phyloP scores from a whole-genome alignment of 2,113 vertebrate genomes.

The Lepisosteus osseus region DNA sequence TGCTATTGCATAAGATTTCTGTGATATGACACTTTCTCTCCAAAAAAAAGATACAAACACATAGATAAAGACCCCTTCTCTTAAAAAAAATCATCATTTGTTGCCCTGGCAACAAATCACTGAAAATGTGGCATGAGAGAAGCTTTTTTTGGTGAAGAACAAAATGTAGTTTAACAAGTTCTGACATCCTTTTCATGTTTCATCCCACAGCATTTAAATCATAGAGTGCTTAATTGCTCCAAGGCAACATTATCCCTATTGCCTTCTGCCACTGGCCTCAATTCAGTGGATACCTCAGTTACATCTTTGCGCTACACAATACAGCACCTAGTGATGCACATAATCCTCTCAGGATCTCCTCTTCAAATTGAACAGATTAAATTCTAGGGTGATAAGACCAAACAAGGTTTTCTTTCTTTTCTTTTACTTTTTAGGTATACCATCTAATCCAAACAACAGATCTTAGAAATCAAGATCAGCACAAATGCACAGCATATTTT shows the following conservation, averaged over 20 bases:
- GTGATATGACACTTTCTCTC: neutral
- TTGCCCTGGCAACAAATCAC: slow-evolving; percentile 20
- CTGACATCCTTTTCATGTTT: slow-evolving; percentile 38
- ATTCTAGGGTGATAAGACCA: slow-evolving; percentile 44
- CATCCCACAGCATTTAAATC: slow-evolving; percentile 49
- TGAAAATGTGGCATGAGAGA: slow-evolving; percentile 5
- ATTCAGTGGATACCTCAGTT: slow-evolving; percentile 50
- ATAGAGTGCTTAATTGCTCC: slow-evolving; percentile 55
- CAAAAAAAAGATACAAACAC: neutral
- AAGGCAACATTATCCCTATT: slow-evolving; percentile 52
- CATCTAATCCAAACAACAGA: slow-evolving; percentile 25
- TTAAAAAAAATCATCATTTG: slow-evolving; percentile 11
- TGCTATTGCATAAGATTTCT: slow-evolving; percentile 1
- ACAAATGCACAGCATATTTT: slow-evolving; percentile 36
- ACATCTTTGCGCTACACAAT: slow-evolving; percentile 53
- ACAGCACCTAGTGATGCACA: slow-evolving; percentile 54
- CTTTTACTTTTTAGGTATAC: slow-evolving; percentile 14
- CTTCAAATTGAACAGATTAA: slow-evolving; percentile 48
- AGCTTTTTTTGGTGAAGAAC: slow-evolving; percentile 1
- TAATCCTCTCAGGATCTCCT: slow-evolving; percentile 58
- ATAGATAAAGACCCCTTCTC: neutral
- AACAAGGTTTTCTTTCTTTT: slow-evolving; percentile 39
- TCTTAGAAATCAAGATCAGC: neutral
- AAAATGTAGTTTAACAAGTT: slow-evolving; percentile 7
- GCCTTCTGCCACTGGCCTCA: slow-evolving; percentile 39